Percentiles rank a stretch among this genome's conserved stretches.
phyloP scores from a whole-genome alignment of 2,888 invertebrate species.

The Perithous albicinctus region DNA sequence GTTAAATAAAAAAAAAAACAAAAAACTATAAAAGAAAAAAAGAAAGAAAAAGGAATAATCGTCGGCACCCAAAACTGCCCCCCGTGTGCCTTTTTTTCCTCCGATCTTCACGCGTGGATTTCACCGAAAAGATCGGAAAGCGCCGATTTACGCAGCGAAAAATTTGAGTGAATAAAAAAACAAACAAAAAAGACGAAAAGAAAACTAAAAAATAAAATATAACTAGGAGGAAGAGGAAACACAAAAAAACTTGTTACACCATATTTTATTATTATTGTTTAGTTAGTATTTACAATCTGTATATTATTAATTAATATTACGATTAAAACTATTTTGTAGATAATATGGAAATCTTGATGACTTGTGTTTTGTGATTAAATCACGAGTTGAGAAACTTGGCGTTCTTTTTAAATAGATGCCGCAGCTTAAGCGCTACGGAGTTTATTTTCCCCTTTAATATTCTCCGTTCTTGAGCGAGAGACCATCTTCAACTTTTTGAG shows the following conservation, averaged over 20 bases:
- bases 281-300: constrained; percentile 84
- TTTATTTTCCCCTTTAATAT: not conserved
- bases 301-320: constrained; percentile 84
- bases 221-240: constrained; percentile 65
- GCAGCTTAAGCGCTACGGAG: not conserved
- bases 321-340: constrained; percentile 85
- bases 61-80: not conserved
- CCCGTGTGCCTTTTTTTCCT: constrained; percentile 24
- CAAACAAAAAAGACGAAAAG: not conserved
- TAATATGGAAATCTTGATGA: constrained; percentile 77
- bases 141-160: constrained; percentile 31
- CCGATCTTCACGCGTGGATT: not conserved
- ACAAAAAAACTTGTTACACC: constrained; percentile 82
- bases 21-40: not conserved
- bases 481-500: constrained; percentile 19
- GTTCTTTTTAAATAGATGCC: constrained; percentile 16
- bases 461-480: constrained; percentile 17
- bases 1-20: constrained; percentile 7
- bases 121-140: constrained; percentile 12
- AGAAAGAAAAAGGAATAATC: constrained; percentile 15
- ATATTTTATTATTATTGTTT: constrained; percentile 84
- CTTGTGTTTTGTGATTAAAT: constrained; percentile 48
- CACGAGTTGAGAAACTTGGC: constrained; percentile 39
- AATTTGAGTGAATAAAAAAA: not conserved
- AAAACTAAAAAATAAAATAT: constrained; percentile 21